Base-by-base conservation (phyloP, 2,888 invertebrate genomes). In the Ectemnius continuus region DNA sequence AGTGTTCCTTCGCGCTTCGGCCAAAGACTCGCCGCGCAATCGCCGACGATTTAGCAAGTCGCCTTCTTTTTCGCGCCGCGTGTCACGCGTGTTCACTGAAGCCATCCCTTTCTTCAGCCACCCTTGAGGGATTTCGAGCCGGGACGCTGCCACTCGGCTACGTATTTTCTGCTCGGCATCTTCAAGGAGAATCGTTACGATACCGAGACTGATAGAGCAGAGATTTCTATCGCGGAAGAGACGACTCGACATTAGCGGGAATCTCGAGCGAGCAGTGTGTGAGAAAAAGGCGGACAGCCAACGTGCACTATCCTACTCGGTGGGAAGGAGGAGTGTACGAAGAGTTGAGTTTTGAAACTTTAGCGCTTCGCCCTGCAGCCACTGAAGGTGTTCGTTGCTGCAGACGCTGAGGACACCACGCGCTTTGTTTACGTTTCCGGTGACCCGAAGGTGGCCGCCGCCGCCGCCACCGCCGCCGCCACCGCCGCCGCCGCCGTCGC, bases 1-100 rank as follows among this genome's bases (percentile, higher is more conserved):
- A 88, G 89, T 88, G 84, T 86, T 88, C 79, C 81, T 85, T 87
- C 86, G 88, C 86, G 86, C 84, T 75, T 74, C 77, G 80, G 79
- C 73, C 80, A 82, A 78, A 82, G 77, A 73, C 78, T 78, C 76
- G 28, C 71, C 67, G 36, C 36, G 36, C 36, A 36, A 36, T 36
- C 36, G 36, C 36, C 36, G 8, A 36, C 36, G 36, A 36, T 36
- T 36, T 11, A 36, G 1, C 36, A 65, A 52, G 58, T 70, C 63
- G 48, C 57, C 68, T 67, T 67, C 57, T 67, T 61, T 23, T 68
- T 63, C 78, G 70, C 52, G 52, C 52, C 52, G 52, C 52, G 52
- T 52, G 52, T 5, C 52, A 52, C 52, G 52, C 52, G 52, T 16
- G 52, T 52, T 52, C 52, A 23, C 23, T 23, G 2, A 23, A 23